Evolutionary conservation across 2,113 vertebrate species (phyloP).

Genomic region (Electrona antarctica): DNA sequence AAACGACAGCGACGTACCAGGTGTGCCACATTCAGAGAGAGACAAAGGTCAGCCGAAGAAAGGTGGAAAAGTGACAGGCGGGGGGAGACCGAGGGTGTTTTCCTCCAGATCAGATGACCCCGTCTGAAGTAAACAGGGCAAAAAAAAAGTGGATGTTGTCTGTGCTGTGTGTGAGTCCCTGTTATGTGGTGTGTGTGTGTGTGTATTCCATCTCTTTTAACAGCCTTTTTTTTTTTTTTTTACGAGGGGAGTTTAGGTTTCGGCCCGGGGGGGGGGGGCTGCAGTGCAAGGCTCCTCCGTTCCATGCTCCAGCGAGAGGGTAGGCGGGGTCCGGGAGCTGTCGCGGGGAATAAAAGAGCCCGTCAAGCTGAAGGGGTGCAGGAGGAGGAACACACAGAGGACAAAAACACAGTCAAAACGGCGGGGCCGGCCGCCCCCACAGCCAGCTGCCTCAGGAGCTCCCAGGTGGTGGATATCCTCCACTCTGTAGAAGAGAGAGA

Average conservation of each 20-base stretch:
- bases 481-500: constrained; percentile 10
- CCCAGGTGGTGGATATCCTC: constrained; percentile 65
- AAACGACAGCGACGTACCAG: constrained; percentile 14
- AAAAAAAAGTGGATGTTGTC: neutral
- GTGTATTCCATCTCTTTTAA: constrained; percentile 47
- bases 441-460: constrained; percentile 55
- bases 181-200: constrained; percentile 32
- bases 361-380: constrained; percentile 66
- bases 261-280: constrained; percentile 52
- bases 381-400: constrained; percentile 21
- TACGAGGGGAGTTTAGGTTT: constrained; percentile 66
- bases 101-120: constrained; percentile 57
- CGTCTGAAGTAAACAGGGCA: constrained; percentile 42
- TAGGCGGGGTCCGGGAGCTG: constrained; percentile 68
- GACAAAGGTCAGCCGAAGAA: constrained; percentile 35
- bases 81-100: constrained; percentile 44
- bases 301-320: constrained; percentile 56
- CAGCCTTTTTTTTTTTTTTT: constrained; percentile 46
- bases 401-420: neutral
- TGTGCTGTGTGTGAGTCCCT: neutral
- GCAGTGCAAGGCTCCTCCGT: constrained; percentile 43
- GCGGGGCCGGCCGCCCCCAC: constrained; percentile 9
- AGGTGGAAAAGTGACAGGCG: constrained; percentile 25
- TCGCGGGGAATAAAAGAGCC: constrained; percentile 66
- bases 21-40: constrained; percentile 31